Percentiles rank a stretch among this genome's conserved stretches.
phyloP scores from a whole-genome alignment of 2,797 vertebrate species.

The Ceyx erithaca region DNA sequence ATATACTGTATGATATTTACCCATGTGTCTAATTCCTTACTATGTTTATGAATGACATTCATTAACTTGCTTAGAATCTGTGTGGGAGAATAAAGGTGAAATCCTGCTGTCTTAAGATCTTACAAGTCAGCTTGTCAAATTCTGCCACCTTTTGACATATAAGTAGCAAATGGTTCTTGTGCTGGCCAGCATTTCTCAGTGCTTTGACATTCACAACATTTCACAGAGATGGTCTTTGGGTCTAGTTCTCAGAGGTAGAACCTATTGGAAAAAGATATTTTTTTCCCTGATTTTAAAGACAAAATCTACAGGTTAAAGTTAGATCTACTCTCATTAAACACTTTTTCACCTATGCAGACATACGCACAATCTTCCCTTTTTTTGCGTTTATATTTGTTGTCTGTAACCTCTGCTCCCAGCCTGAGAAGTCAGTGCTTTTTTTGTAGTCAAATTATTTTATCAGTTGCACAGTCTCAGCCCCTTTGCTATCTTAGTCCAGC shows the following conservation, averaged over 20 bases:
- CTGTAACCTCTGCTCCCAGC: background rate
- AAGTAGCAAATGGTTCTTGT: constrained; percentile 32
- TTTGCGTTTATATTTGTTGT: background rate
- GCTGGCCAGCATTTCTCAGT: constrained; percentile 27
- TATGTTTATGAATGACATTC: constrained; percentile 29
- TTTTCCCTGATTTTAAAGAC: background rate
- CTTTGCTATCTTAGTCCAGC: background rate
- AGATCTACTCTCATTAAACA: background rate
- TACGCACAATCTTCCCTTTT: background rate
- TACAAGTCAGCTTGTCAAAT: constrained; percentile 60
- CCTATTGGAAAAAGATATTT: background rate
- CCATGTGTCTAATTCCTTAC: constrained; percentile 33
- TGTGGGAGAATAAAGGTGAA: constrained; percentile 42
- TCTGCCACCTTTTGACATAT: constrained; percentile 66
- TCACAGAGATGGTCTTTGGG: background rate
- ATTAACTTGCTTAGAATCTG: constrained; percentile 30
- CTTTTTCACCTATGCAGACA: background rate
- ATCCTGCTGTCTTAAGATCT: constrained; percentile 14
- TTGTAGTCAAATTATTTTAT: background rate
- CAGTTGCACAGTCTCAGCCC: fast-evolving
- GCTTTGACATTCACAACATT: background rate
- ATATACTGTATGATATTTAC: constrained; percentile 9
- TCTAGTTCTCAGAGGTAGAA: background rate
- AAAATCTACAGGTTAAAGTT: background rate
- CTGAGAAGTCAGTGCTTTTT: background rate